Evolutionary conservation across 1,140 invertebrate species (phyloP).

Genomic region (Cydia amplana): DNA sequence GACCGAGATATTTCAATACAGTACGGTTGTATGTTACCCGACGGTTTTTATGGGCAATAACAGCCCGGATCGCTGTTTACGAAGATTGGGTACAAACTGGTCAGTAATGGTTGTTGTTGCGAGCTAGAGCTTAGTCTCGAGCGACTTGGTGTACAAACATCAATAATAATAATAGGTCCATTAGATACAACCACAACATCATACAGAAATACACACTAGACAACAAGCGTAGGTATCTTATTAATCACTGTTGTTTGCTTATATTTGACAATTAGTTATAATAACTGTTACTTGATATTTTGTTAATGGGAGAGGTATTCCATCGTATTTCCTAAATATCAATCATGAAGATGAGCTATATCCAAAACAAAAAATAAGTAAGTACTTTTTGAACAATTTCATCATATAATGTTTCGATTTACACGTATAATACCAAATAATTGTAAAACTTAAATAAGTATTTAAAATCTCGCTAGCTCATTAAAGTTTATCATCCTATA

Average conservation of each 20-base stretch:
- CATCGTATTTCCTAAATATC: neutral
- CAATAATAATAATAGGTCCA: constrained; percentile 26
- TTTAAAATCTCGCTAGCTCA: neutral
- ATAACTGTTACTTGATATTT: constrained; percentile 14
- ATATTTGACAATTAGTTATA: constrained; percentile 41
- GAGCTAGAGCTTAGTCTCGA: neutral
- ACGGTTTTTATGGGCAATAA: constrained; percentile 44
- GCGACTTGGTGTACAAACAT: constrained; percentile 29
- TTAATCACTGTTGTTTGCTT: constrained; percentile 48
- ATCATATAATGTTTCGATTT: too few species aligned
- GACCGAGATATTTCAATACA: constrained; percentile 51
- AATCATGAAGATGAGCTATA: neutral
- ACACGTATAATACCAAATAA: too few species aligned
- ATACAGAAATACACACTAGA: neutral
- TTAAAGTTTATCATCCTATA: neutral
- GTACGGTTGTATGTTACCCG: constrained; percentile 44
- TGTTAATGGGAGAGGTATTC: neutral
- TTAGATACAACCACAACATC: constrained; percentile 22
- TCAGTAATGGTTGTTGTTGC: constrained; percentile 34
- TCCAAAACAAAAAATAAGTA: neutral
- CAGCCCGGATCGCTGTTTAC: constrained; percentile 35
- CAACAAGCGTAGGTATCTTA: constrained; percentile 20
- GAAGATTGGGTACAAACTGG: constrained; percentile 36
- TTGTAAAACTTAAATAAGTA: neutral
- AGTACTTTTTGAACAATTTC: too few species aligned